Percentiles rank a stretch among this genome's conserved stretches.
Conservation (phyloP, 2,888 invertebrate species). For the Diogma glabrata region DNA sequence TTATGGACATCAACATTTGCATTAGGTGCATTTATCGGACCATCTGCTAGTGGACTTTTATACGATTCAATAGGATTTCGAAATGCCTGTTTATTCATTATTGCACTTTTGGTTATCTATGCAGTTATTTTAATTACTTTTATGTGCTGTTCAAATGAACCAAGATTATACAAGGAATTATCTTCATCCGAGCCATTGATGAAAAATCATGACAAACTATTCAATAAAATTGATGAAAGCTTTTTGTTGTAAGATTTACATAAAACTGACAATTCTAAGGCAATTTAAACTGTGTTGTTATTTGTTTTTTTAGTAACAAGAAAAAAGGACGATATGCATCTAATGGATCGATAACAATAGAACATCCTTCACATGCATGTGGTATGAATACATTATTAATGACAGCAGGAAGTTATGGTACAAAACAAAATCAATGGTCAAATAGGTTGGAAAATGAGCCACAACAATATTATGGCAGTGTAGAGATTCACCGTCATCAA, state of each 20-base stretch:
- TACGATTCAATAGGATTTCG: conserved; percentile 62
- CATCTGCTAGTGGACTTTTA: conserved; percentile 61
- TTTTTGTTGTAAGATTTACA: background rate
- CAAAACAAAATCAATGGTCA: conserved; percentile 40
- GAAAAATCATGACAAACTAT: conserved; percentile 11
- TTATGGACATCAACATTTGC: conserved; percentile 86
- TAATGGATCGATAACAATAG: conserved; percentile 45
- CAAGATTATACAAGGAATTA: conserved; percentile 31
- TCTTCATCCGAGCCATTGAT: conserved; percentile 28
- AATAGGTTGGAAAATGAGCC: conserved; percentile 28
- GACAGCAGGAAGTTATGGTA: conserved; percentile 47
- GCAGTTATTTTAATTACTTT: conserved; percentile 33
- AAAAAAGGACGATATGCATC: conserved; percentile 12
- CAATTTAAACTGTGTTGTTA: background rate
- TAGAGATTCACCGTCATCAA: background rate
- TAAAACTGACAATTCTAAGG: background rate
- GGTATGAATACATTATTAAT: conserved; percentile 64
- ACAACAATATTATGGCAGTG: background rate
- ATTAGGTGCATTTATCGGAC: conserved; percentile 75
- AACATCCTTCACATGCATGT: conserved; percentile 48
- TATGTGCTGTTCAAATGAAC: conserved; percentile 29
- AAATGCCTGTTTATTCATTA: conserved; percentile 57
- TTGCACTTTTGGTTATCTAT: conserved; percentile 27
- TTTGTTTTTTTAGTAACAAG: conserved; percentile 5
- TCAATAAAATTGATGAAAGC: background rate